phyloP scores from a whole-genome alignment of 2,113 vertebrate species.

The Ceratotherium simum region DNA sequence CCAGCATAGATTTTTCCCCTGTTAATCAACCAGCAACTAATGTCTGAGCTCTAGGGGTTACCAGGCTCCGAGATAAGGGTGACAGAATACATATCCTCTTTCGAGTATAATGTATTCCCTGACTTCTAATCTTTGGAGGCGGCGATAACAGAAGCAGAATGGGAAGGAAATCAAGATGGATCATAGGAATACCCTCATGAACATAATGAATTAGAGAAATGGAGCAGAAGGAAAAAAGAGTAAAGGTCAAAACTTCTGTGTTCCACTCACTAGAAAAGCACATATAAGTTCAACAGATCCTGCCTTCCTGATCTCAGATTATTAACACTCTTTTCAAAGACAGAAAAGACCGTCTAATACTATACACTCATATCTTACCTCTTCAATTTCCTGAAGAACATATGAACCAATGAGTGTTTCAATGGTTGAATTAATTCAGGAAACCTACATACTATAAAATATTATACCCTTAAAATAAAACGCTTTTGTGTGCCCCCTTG shows the following conservation, averaged over 20 bases:
- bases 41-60: slow-evolving; percentile 12
- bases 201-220: not conserved
- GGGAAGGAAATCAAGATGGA: not conserved
- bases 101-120: not conserved
- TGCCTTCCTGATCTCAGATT: slow-evolving; percentile 37
- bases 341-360: slow-evolving; percentile 23
- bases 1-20: not conserved
- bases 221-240: slow-evolving; percentile 38
- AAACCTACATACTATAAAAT: slow-evolving; percentile 18
- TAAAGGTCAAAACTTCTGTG: slow-evolving; percentile 18
- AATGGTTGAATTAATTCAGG: not conserved
- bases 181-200: not conserved
- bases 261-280: slow-evolving; percentile 50
- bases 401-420: not conserved
- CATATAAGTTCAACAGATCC: not conserved
- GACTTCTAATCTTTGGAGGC: slow-evolving; percentile 26
- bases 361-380: not conserved
- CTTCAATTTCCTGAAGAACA: slow-evolving; percentile 48
- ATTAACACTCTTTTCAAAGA: slow-evolving; percentile 49
- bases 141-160: not conserved
- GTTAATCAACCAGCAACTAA: not conserved
- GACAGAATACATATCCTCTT: not conserved
- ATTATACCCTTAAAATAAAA: not conserved
- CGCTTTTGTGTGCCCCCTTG: not conserved
- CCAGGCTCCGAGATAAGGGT: not conserved